Percentiles rank a stretch among this genome's conserved stretches.
Conservation (phyloP, 2,888 invertebrate genomes). For the Eurois occulta region DNA sequence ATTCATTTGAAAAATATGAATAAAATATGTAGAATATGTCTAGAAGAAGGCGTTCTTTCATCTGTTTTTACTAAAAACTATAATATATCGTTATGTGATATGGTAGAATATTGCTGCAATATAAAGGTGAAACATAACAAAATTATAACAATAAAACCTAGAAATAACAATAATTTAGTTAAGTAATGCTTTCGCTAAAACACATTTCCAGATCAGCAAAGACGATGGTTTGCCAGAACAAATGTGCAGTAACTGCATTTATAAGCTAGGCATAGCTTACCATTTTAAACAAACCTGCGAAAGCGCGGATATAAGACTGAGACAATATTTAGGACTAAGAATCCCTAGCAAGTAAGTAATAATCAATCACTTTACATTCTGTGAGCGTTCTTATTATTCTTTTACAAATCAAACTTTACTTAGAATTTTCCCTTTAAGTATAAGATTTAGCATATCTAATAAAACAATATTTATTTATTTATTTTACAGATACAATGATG, state of each 20-base stretch:
- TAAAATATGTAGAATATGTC: constrained; percentile 91
- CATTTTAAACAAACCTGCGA: constrained; percentile 92
- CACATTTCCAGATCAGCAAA: constrained; percentile 84
- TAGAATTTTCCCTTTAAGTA: not conserved
- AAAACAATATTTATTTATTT: constrained; percentile 6
- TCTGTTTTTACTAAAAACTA: constrained; percentile 91
- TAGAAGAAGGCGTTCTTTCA: constrained; percentile 91
- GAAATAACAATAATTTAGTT: not conserved
- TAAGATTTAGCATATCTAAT: not conserved
- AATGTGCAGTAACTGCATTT: constrained; percentile 91
- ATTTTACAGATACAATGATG: constrained; percentile 87
- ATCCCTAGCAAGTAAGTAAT: constrained; percentile 77
- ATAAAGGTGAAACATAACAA: constrained; percentile 81
- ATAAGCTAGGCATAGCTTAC: constrained; percentile 91
- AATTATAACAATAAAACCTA: too few species aligned
- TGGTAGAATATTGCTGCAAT: constrained; percentile 91
- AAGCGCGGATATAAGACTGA: constrained; percentile 90
- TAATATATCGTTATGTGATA: constrained; percentile 90
- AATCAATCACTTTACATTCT: too few species aligned
- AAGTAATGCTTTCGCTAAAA: not conserved
- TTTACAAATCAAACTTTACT: not conserved
- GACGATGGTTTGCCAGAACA: constrained; percentile 91
- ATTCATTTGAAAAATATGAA: constrained; percentile 75
- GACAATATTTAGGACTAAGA: constrained; percentile 90
- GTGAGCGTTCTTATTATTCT: not conserved